Percentiles rank a stretch among this genome's conserved stretches.
Conservation (phyloP, 2,888 invertebrate genomes). For the Heliconius ethilla region DNA sequence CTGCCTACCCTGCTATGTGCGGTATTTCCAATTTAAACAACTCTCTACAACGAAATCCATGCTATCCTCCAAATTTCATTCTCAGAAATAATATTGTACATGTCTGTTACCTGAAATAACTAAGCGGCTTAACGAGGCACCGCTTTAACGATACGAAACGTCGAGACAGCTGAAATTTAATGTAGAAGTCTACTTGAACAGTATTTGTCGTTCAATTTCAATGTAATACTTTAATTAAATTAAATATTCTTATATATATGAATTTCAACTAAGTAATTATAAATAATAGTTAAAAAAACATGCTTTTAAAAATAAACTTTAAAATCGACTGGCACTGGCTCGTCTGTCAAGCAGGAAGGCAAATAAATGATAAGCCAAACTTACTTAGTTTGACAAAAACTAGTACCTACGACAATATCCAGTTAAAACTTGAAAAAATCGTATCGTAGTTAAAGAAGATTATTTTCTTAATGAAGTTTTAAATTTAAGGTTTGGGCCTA, state of each 20-base stretch:
- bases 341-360: not conserved
- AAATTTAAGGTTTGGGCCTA: not conserved
- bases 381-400: not conserved
- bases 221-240: not conserved
- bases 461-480: not conserved
- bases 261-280: too few relatives aligned
- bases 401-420: not conserved
- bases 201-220: not conserved
- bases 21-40: not conserved
- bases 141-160: not conserved
- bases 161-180: not conserved
- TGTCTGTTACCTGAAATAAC: slow-evolving; percentile 2
- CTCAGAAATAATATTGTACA: not conserved
- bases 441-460: not conserved
- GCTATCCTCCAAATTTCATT: not conserved
- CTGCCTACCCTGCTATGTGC: too few relatives aligned
- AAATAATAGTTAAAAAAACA: too few relatives aligned
- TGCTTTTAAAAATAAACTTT: too few relatives aligned
- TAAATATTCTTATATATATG: too few relatives aligned
- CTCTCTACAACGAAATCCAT: not conserved
- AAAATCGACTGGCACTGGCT: not conserved
- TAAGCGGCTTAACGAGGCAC: slow-evolving; percentile 6
- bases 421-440: not conserved
- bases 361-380: not conserved
- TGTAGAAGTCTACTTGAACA: not conserved